Percentiles rank a stretch among this genome's conserved stretches.
Evolutionary conservation across 2,797 vertebrate genomes (phyloP).

Genomic region (Liasis olivaceus): DNA sequence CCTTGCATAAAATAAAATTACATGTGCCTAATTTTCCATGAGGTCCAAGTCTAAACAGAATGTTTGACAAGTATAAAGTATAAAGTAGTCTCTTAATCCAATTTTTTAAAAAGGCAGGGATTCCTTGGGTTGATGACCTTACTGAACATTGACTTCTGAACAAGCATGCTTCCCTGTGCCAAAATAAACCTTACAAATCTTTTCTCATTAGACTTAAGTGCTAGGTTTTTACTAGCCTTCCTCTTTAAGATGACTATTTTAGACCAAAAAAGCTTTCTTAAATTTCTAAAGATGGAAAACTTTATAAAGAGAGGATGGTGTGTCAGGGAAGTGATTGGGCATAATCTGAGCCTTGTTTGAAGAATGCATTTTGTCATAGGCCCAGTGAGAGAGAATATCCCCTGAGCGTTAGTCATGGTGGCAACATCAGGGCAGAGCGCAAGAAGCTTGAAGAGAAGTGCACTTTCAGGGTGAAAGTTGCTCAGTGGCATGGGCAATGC

Average conservation of each 20-base stretch:
- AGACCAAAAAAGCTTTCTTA: background rate
- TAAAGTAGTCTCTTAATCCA: background rate
- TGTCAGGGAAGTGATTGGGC: background rate
- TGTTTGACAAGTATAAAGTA: background rate
- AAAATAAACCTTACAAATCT: background rate
- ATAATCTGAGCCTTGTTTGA: background rate
- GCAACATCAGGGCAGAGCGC: background rate
- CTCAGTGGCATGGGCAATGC: background rate
- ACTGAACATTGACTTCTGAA: background rate
- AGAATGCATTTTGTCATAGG: background rate
- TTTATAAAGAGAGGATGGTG: background rate
- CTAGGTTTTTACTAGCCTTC: background rate
- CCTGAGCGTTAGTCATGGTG: background rate
- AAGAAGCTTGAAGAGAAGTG: background rate
- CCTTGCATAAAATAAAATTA: background rate
- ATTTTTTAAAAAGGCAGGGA: background rate
- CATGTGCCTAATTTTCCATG: background rate
- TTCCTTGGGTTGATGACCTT: background rate
- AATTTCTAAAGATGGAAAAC: background rate
- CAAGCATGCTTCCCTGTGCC: background rate
- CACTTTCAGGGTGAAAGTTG: background rate
- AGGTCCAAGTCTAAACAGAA: background rate
- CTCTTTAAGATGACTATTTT: background rate
- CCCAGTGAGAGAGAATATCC: background rate
- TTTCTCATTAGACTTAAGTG: background rate